These are phyloP conservation scores for Pantherophis alleghaniensis DNA, from an alignment of 2,797 vertebrate genomes.

Conservation along the genomic window DNA sequence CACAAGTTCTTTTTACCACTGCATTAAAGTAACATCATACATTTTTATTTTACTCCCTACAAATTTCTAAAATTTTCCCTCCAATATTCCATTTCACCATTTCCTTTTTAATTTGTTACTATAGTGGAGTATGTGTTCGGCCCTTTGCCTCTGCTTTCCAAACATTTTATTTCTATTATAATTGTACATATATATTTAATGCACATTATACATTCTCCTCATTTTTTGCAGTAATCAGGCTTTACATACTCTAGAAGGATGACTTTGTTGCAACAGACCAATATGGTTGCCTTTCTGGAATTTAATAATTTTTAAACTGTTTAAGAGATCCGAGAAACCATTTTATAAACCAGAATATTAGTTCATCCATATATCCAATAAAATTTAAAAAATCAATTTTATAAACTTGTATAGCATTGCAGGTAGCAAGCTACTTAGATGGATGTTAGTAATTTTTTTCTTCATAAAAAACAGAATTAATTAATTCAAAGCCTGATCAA, in stretches of 20 bases:
- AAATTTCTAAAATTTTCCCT: background rate
- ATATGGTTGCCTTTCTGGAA: background rate
- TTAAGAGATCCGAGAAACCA: background rate
- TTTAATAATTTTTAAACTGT: background rate
- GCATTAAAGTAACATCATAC: background rate
- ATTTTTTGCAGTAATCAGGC: background rate
- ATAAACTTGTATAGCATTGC: background rate
- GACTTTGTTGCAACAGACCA: background rate
- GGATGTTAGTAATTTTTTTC: background rate
- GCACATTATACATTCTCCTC: background rate
- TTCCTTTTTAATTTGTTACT: background rate
- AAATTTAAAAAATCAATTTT: background rate
- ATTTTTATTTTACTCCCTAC: background rate
- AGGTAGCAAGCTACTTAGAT: background rate
- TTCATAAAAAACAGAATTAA: background rate
- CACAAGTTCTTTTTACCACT: background rate
- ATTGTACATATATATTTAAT: background rate
- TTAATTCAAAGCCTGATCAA: background rate
- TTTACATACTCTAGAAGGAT: background rate
- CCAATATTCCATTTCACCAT: background rate
- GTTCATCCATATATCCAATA: constrained; percentile 11
- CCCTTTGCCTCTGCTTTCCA: background rate
- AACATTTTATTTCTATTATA: background rate
- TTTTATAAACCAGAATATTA: background rate
- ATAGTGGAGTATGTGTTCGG: background rate